These are phyloP conservation scores for Alethe diademata DNA, from an alignment of 2,113 vertebrate genomes.

Conservation along the genomic window DNA sequence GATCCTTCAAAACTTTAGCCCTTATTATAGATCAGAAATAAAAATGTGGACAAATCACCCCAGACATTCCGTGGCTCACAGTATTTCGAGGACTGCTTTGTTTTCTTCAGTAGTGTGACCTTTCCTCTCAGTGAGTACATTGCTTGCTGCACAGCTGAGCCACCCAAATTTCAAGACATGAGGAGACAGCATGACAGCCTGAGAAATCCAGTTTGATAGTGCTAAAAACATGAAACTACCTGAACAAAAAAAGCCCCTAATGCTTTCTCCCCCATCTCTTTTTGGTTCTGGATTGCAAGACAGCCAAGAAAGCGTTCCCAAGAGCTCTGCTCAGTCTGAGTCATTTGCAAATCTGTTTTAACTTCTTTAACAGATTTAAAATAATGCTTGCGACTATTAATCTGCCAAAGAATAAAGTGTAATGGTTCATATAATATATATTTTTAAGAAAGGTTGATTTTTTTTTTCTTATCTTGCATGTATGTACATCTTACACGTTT, in stretches of 20 bases:
- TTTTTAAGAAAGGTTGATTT: not conserved
- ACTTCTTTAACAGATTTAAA: not conserved
- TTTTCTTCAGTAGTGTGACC: not conserved
- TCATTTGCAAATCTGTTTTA: not conserved
- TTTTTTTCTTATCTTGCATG: not conserved
- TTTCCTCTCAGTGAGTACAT: not conserved
- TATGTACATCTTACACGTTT: not conserved
- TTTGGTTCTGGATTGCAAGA: not conserved
- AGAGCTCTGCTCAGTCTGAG: not conserved
- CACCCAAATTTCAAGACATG: not conserved
- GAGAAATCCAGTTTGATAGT: not conserved
- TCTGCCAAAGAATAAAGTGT: not conserved
- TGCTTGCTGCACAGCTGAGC: not conserved
- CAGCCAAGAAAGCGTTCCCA: conserved; percentile 6
- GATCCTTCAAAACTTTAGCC: not conserved
- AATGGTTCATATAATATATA: not conserved
- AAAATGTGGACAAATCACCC: not conserved
- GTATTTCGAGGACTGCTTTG: not conserved
- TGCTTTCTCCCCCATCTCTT: not conserved
- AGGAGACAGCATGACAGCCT: not conserved
- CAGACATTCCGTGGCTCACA: not conserved
- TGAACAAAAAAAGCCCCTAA: not conserved
- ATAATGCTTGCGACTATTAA: not conserved
- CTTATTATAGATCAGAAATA: not conserved
- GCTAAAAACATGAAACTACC: not conserved